These are phyloP conservation scores for Belonocnema kinseyi DNA, from an alignment of 1,140 invertebrate species.

Conservation along the genomic window DNA sequence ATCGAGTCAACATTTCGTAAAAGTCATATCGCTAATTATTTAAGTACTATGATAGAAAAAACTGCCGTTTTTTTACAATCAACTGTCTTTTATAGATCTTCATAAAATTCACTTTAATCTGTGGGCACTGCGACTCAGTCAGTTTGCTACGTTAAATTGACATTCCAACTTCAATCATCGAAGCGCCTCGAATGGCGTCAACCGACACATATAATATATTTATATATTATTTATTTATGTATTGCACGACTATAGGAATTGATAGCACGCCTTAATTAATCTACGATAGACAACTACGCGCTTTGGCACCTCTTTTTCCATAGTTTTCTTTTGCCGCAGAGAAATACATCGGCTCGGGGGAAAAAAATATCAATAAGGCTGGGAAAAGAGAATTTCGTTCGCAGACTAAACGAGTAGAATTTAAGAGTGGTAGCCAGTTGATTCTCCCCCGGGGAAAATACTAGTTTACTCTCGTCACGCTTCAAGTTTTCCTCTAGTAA, in stretches of 20 bases:
- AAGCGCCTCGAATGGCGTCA: slow-evolving; percentile 12
- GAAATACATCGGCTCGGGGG: slow-evolving; percentile 8
- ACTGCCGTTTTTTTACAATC: slow-evolving; percentile 44
- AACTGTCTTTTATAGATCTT: slow-evolving; percentile 45
- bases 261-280: slow-evolving; percentile 47
- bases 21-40: slow-evolving; percentile 36
- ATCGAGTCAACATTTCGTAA: slow-evolving; percentile 28
- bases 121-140: slow-evolving; percentile 58
- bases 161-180: slow-evolving; percentile 45
- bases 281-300: slow-evolving; percentile 52
- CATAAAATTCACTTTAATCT: slow-evolving; percentile 40
- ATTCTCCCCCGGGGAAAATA: neutral
- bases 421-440: neutral
- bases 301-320: slow-evolving; percentile 59
- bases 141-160: slow-evolving; percentile 59
- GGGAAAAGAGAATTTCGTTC: slow-evolving; percentile 17
- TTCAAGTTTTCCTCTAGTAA: neutral
- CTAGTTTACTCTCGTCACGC: neutral
- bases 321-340: neutral
- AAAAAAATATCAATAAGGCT: slow-evolving; percentile 6
- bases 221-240: slow-evolving; percentile 33
- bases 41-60: slow-evolving; percentile 55
- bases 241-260: slow-evolving; percentile 50
- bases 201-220: slow-evolving; percentile 7
- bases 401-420: neutral